phyloP scores from a whole-genome alignment of 2,888 invertebrate genomes.

The Drosophila macrospina region DNA sequence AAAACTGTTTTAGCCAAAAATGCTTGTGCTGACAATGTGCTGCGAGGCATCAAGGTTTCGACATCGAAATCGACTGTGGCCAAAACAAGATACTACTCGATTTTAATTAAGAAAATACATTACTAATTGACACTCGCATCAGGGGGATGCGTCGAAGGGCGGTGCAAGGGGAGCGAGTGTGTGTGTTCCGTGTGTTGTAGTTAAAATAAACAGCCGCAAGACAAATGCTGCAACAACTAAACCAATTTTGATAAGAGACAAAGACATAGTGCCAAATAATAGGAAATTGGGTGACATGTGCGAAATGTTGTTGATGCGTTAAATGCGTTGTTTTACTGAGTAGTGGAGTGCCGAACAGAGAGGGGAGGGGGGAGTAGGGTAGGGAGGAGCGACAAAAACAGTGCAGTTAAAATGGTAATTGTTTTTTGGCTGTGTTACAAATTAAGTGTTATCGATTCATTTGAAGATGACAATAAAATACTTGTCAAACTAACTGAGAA shows the following conservation, averaged over 20 bases:
- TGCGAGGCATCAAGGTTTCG: neutral
- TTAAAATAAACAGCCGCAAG: conserved; percentile 27
- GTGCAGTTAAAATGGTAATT: neutral
- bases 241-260: conserved; percentile 15
- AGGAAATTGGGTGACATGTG: conserved; percentile 35
- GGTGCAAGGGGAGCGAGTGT: neutral
- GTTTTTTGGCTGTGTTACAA: conserved; percentile 4
- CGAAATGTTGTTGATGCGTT: conserved; percentile 26
- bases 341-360: too few relatives aligned
- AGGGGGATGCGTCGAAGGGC: conserved; percentile 2
- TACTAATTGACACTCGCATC: conserved; percentile 20
- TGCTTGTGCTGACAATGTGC: conserved; percentile 5
- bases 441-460: conserved; percentile 13
- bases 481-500: neutral
- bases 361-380: neutral
- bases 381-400: too few relatives aligned
- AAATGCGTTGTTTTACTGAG: neutral
- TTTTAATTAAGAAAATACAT: conserved; percentile 67
- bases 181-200: neutral
- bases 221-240: conserved; percentile 30
- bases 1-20: neutral
- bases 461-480: conserved; percentile 4
- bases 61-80: conserved; percentile 3
- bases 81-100: conserved; percentile 26
- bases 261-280: conserved; percentile 31